Base-by-base conservation (phyloP, 2,797 vertebrate species). In the Sternarchorhynchus goeldii region DNA sequence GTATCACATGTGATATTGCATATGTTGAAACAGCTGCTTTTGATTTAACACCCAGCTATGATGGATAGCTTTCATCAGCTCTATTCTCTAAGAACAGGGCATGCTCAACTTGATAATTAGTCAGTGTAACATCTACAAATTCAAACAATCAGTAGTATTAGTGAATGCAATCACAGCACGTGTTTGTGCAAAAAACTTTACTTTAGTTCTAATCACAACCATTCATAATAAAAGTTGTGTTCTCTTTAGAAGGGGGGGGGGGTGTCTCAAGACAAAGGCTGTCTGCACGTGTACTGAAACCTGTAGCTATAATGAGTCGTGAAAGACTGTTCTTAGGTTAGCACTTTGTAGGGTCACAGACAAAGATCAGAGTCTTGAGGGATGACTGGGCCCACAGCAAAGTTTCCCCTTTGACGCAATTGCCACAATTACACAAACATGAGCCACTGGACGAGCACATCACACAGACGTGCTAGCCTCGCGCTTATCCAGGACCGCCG, bases 11-110 rank as follows among this genome's bases (percentile, higher is more conserved):
- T 32, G 29, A 32, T 29, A 1, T 16, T 25, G 50, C 8, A 8
- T 50, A n/a, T 70, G 70, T 80, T 73, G 34, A 75, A 77, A 75
- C 64, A 70, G 58, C 50, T 75, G 57, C 72, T 77, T 82, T 57
- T 82, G 65, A 86, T 80, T 82, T 80, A 25, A 82, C 74, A 72
- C 82, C 82, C 59, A 62, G 77, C 75, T 79, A 81, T 85, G 81
- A 89, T 86, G 59, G 83, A 90, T 77, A 56, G 71, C 59, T 31
- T 70, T 82, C 74, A 85, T 86, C 89, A 75, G 36, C 72, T 81
- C 25, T 6, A 79, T 84, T 87, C 85, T 82, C 74, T 75, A 5
- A 78, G 73, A 82, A 79, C 76, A 69, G 50, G 75, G 79, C 64
- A 81, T 66, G 7, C 73, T 83, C 86, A 62, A 31, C 32, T 68